Evolutionary conservation across 2,113 vertebrate species (phyloP), one percentile per base, ranked within the genome.

Genomic region (Ariopsis seemanni): DNA sequence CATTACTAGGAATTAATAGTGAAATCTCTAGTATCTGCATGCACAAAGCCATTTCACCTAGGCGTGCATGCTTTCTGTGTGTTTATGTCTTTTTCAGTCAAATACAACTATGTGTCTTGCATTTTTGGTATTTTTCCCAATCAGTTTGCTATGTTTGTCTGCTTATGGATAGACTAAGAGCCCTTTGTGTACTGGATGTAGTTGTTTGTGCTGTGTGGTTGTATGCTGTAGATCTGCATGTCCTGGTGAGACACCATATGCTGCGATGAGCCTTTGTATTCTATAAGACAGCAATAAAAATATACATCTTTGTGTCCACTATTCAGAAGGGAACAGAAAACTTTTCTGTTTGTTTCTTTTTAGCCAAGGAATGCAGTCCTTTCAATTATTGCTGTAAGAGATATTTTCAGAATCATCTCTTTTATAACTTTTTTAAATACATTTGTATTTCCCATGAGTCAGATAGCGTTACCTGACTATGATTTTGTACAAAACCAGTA

Each of bases 201-300:
- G 71, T 80, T 86, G 52, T 85, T 78, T 88, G 50, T 86, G 89
- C 75, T 62, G 89, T 79, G 71, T 82, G 87, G 79, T 78, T 86
- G 89, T 83, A 50, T 89, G 85, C 87, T 72, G 88, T 85, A 72
- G 87, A 91, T 91, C 88, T 90, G 91, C 91, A 91, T 88, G 86
- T 93, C 94, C 94, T 90, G 84, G 91, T 89, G 93, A 95, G 93
- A 90, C 86, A 88, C 93, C 94, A 95, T 95, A 95, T 95, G 94
- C 88, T 93, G 90, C 89, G 91, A 90, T 89, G 88, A 89, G 30
- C 62, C 34, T 17, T 86, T n/a, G 14, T 52, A 58, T 89, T 83
- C 62, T 60, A 60, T n/a, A 58, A 58, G 4, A 42, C 78, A 25
- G n/a, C n/a, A 2, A 81, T 69, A 90, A 55, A 79, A 79, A 17